Evolutionary conservation across 2,113 vertebrate genomes (phyloP).

Genomic region (Aplodontia rufa): DNA sequence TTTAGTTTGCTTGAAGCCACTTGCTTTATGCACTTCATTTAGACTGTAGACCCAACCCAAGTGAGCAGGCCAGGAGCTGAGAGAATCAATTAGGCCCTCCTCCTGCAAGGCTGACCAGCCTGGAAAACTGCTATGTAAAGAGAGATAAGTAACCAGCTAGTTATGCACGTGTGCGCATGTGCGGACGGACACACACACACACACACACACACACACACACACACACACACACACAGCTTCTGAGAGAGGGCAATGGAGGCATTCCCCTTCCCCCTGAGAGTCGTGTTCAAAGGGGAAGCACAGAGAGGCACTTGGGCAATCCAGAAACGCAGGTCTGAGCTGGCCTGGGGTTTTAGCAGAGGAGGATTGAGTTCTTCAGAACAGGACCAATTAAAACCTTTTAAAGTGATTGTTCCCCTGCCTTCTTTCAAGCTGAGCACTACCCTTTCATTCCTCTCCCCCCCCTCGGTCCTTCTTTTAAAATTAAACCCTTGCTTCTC

Average conservation of each 20-base stretch:
- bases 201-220: background rate
- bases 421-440: constrained; percentile 64
- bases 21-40: background rate
- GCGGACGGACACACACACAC: background rate
- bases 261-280: constrained; percentile 11
- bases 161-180: background rate
- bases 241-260: background rate
- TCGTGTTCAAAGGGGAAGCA: constrained; percentile 64
- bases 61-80: constrained; percentile 59
- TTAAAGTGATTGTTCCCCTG: constrained; percentile 72
- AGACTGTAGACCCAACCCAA: constrained; percentile 32
- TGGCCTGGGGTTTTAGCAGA: constrained; percentile 74
- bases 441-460: constrained; percentile 22
- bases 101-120: background rate
- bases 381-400: constrained; percentile 76
- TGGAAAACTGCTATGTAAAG: constrained; percentile 38
- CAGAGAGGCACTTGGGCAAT: constrained; percentile 59
- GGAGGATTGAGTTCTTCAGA: constrained; percentile 66
- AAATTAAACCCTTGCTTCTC: constrained; percentile 16
- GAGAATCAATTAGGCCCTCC: background rate
- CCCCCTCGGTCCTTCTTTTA: constrained; percentile 21
- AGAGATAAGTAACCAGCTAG: background rate
- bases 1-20: constrained; percentile 46
- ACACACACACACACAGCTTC: background rate
- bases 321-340: constrained; percentile 77